These are phyloP conservation scores for Magallana nippona DNA, from an alignment of 2,888 invertebrate species.

Conservation along the genomic window DNA sequence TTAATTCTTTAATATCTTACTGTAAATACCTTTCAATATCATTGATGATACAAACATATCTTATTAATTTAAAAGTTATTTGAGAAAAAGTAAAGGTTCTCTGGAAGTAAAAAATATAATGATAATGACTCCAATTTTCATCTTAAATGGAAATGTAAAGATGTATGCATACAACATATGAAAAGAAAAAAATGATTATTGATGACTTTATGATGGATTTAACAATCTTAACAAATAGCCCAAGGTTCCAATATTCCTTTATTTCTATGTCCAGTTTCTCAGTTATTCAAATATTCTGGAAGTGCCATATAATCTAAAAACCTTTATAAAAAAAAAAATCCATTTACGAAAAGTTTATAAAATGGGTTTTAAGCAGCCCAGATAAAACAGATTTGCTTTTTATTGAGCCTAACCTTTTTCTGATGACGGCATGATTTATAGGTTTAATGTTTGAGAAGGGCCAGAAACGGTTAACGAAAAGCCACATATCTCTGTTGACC, in stretches of 20 bases:
- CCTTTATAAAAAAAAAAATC: not conserved
- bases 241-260: not conserved
- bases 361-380: conserved; percentile 2
- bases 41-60: no score
- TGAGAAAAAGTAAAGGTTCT: no score
- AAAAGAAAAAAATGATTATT: no score
- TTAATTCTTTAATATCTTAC: no score
- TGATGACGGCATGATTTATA: conserved; percentile 2
- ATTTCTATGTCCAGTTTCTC: not conserved
- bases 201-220: no score
- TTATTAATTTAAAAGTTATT: no score
- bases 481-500: conserved; percentile 40
- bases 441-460: conserved; percentile 16
- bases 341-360: conserved; percentile 26
- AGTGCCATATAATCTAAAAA: not conserved
- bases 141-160: no score
- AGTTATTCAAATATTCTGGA: not conserved
- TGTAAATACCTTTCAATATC: no score
- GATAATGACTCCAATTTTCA: no score
- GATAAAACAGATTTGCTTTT: conserved; percentile 22
- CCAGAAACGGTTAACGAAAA: conserved; percentile 28
- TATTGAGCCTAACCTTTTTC: conserved; percentile 26
- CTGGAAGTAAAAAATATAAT: no score
- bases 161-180: no score
- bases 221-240: not conserved